Base-by-base conservation (phyloP, 2,888 invertebrate genomes). In the Cataglyphis livida region DNA sequence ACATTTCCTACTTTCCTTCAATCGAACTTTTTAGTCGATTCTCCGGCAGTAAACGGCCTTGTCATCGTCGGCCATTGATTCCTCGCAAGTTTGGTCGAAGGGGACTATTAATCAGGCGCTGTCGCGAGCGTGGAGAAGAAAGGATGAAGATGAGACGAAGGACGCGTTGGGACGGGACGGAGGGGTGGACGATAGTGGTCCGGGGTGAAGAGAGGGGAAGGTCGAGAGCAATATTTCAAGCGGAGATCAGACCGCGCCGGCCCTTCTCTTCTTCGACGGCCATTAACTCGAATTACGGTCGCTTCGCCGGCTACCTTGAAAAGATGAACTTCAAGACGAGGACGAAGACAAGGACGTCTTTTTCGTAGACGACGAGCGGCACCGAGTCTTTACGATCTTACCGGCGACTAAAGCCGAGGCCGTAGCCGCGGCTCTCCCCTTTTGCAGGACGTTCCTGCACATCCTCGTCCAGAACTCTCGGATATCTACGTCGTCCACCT, bases 271-370 rank as follows among this genome's bases (percentile, higher is more conserved):
- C 85, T 83, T 85, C 82, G 89, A 75, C 84, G 89, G 84, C 89
- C 85, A 90, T 90, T 90, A 90, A 90, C 90, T 89, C 90, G 86
- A 89, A 90, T 90, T 90, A 89, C 90, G 86, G 89, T 84, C 86
- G 89, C 82, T 88, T 88, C 89, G 85, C 70, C 86, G 74, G 79
- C 81, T 76, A 81, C 68, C 81, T 84, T 87, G 88, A 86, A 88
- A 86, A 89, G 86, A 86, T 86, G 88, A 89, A 89, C 87, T 89
- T 83, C 82, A 54, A 44, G 78, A 81, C 83, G 64, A 61, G 66
- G 82, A 68, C 75, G 83, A 66, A 38, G 68, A 73, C 73, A 73
- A 41, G 64, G 54, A 64, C 76, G 32, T 70, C 73, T 81, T 73
- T 28, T 18, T 66, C 65, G 71, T 12, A 35, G 75, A 54, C n/a